Evolutionary conservation across 2,113 vertebrate genomes (phyloP).

Genomic region (Xenotilapia leptura): DNA sequence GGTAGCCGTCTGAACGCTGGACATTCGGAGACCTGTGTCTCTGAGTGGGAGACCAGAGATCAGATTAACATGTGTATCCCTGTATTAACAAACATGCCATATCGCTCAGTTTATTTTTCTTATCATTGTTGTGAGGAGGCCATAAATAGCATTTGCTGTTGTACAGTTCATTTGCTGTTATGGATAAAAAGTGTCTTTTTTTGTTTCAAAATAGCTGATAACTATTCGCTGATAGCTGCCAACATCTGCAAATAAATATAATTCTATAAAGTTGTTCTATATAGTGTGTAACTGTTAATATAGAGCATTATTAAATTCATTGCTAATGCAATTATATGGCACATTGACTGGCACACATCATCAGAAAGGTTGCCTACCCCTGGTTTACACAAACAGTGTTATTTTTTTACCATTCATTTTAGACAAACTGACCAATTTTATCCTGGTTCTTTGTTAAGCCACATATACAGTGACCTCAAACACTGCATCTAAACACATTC

Average conservation of each 20-base stretch:
- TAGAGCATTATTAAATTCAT: not conserved
- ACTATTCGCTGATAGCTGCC: not conserved
- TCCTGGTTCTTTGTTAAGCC: not conserved
- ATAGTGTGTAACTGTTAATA: not conserved
- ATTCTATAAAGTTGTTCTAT: not conserved
- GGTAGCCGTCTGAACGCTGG: not conserved
- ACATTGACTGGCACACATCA: not conserved
- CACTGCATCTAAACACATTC: not conserved
- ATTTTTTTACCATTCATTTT: not conserved
- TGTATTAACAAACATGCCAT: not conserved
- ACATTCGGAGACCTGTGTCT: rapidly evolving
- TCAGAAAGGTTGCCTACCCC: not conserved
- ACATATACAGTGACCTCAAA: not conserved
- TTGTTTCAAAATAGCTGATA: not conserved
- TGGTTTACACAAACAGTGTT: conserved; percentile 11
- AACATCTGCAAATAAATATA: not conserved
- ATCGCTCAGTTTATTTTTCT: not conserved
- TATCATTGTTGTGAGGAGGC: not conserved
- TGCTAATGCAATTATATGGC: not conserved
- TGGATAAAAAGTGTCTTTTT: not conserved
- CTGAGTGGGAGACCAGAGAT: not conserved
- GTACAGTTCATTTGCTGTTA: not conserved
- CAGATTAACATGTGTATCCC: not conserved
- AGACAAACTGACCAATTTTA: not conserved
- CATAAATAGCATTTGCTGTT: not conserved